phyloP scores from a whole-genome alignment of 2,888 invertebrate species.

The Temnothorax rugatulus region DNA sequence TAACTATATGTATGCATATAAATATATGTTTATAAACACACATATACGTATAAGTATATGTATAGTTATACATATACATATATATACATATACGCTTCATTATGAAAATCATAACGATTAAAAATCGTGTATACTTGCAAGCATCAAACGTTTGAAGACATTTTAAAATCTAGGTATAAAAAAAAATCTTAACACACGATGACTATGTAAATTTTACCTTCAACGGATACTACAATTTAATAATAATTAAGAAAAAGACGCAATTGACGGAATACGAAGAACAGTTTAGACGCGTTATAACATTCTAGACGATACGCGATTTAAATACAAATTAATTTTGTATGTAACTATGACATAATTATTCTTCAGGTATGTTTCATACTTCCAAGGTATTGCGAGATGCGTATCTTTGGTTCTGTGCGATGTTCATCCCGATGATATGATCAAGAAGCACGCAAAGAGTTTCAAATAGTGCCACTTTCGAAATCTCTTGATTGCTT shows the following conservation, averaged over 20 bases:
- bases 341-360: conserved; percentile 24
- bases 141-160: conserved; percentile 31
- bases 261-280: neutral
- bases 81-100: conserved; percentile 27
- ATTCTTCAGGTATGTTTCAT: conserved; percentile 16
- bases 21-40: neutral
- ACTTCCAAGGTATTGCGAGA: conserved; percentile 37
- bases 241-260: neutral
- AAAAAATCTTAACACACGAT: conserved; percentile 12
- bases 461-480: neutral
- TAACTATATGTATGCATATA: conserved; percentile 47
- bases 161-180: conserved; percentile 33
- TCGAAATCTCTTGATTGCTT: conserved; percentile 15
- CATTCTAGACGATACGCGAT: conserved; percentile 27
- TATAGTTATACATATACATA: neutral
- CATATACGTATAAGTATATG: neutral
- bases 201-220: conserved; percentile 41
- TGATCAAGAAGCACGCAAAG: neutral
- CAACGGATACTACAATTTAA: conserved; percentile 29
- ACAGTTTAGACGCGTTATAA: conserved; percentile 6
- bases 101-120: conserved; percentile 38
- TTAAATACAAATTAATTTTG: conserved; percentile 39
- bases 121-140: conserved; percentile 41
- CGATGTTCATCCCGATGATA: conserved; percentile 38
- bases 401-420: conserved; percentile 40